Evolutionary conservation across 2,113 vertebrate species (phyloP).

Genomic region (Spilogale gracilis): DNA sequence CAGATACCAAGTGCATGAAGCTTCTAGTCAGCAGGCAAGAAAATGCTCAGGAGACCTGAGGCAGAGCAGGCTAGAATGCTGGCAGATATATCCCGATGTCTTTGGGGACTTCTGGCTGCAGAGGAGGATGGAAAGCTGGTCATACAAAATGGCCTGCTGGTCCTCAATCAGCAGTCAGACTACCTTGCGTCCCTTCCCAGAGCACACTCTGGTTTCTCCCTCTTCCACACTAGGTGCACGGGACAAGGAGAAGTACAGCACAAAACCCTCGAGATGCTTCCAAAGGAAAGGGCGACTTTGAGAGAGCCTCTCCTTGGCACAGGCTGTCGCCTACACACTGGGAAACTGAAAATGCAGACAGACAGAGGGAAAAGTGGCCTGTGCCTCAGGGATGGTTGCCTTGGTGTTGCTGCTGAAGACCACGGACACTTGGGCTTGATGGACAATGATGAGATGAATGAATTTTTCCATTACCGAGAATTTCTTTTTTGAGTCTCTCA

Average conservation of each 20-base stretch:
- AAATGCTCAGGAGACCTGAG: background rate
- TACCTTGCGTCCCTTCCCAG: background rate
- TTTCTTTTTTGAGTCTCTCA: background rate
- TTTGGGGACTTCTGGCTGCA: background rate
- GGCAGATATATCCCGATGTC: background rate
- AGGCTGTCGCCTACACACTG: background rate
- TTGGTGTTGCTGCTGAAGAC: background rate
- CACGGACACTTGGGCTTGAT: background rate
- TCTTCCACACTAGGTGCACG: background rate
- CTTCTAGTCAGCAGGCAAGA: background rate
- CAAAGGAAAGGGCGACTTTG: background rate
- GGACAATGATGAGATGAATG: background rate
- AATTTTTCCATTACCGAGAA: background rate
- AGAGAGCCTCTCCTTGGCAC: background rate
- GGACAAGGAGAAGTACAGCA: background rate
- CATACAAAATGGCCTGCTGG: background rate
- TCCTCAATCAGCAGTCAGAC: background rate
- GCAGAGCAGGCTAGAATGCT: background rate
- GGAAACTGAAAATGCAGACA: background rate
- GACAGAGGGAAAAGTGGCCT: background rate
- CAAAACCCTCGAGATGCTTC: background rate
- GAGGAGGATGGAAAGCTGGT: background rate
- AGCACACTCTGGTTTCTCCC: background rate
- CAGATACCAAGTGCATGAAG: background rate
- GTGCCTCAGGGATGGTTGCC: no score